Percentiles rank a stretch among this genome's conserved stretches.
These are phyloP conservation scores for Perithous albicinctus DNA, from an alignment of 2,888 invertebrate species.

Conservation along the genomic window DNA sequence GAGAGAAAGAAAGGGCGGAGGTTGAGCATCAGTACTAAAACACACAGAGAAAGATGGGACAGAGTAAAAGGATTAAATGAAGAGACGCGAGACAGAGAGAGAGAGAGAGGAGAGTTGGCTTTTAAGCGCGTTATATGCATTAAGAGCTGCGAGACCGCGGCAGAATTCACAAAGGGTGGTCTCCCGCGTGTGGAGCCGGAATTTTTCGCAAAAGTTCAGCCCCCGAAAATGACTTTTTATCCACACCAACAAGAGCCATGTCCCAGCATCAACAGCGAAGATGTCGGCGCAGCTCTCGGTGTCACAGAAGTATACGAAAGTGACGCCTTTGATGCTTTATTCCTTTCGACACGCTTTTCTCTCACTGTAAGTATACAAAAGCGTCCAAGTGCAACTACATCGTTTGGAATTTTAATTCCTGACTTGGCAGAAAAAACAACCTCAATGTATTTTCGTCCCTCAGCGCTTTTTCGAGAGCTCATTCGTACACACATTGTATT, in stretches of 20 bases:
- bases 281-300: not conserved
- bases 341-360: constrained; percentile 43
- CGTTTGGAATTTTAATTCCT: constrained; percentile 35
- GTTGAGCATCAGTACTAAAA: not conserved
- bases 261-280: constrained; percentile 6
- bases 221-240: constrained; percentile 73
- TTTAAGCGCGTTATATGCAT: constrained; percentile 73
- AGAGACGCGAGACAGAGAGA: constrained; percentile 53
- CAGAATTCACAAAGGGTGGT: constrained; percentile 71
- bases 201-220: constrained; percentile 74
- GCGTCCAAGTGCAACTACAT: not conserved
- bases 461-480: not conserved
- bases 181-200: constrained; percentile 58
- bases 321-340: constrained; percentile 70
- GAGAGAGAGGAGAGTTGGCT: constrained; percentile 68
- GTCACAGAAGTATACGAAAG: constrained; percentile 15
- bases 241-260: constrained; percentile 22
- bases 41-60: constrained; percentile 7
- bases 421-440: not conserved
- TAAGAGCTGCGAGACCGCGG: constrained; percentile 64
- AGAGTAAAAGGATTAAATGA: constrained; percentile 30
- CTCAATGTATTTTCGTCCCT: not conserved
- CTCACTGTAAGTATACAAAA: constrained; percentile 24
- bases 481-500: not conserved
- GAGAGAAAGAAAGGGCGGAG: not conserved